phyloP scores from a whole-genome alignment of 2,797 vertebrate genomes.

The Sandelia bainsii region DNA sequence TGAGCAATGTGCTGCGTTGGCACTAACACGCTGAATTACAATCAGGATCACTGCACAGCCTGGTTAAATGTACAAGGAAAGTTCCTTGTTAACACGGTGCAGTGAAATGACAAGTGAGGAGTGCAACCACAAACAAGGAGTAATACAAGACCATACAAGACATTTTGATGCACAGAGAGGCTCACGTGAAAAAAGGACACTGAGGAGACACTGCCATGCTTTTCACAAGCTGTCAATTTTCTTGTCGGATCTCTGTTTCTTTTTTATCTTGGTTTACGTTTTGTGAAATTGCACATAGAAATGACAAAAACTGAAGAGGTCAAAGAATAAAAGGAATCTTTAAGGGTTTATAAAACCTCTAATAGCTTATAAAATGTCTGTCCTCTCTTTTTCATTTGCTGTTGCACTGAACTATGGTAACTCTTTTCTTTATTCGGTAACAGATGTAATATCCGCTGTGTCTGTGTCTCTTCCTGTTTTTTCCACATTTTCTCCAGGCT shows the following conservation, averaged over 20 bases:
- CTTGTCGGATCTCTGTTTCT: neutral
- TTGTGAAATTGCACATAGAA: neutral
- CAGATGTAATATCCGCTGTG: neutral
- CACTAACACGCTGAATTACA: slow-evolving; percentile 20
- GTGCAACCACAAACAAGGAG: slow-evolving; percentile 7
- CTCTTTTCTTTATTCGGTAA: neutral
- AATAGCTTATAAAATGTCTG: neutral
- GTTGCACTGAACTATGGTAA: neutral
- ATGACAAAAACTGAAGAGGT: slow-evolving; percentile 24
- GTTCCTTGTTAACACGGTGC: slow-evolving; percentile 20
- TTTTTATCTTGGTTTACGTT: neutral
- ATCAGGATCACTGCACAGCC: slow-evolving; percentile 3
- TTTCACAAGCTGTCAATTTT: neutral
- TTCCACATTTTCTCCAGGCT: neutral
- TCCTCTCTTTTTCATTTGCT: neutral
- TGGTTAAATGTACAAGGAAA: neutral
- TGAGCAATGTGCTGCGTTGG: slow-evolving; percentile 9
- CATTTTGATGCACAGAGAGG: neutral
- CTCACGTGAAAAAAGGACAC: neutral
- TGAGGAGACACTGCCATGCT: neutral
- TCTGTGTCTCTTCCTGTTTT: neutral
- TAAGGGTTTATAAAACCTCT: neutral
- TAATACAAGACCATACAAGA: neutral
- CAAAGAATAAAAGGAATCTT: slow-evolving; percentile 1
- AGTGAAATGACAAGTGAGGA: slow-evolving; percentile 32